Evolutionary conservation across 2,888 invertebrate species (phyloP).

Genomic region (Eumacrocentrus americanus): DNA sequence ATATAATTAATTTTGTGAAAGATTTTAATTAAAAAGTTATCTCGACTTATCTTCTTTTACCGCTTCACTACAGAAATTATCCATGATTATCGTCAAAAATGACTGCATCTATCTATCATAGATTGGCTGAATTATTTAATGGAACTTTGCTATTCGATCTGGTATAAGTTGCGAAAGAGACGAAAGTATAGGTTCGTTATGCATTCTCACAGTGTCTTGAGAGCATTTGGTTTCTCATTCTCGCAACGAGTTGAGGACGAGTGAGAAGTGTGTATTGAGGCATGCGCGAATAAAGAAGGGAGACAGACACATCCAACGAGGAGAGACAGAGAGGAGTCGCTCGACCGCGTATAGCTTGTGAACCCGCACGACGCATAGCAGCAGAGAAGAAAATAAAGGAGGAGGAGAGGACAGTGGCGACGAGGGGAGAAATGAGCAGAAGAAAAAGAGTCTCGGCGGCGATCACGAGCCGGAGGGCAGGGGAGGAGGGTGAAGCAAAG

Average conservation of each 20-base stretch:
- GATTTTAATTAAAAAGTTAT: too few species aligned
- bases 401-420: slow-evolving; percentile 42
- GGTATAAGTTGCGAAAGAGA: neutral
- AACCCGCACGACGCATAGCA: slow-evolving; percentile 14
- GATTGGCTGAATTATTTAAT: too few species aligned
- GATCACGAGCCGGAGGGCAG: slow-evolving; percentile 10
- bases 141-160: neutral
- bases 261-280: too few species aligned
- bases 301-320: slow-evolving; percentile 2
- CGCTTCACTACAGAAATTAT: too few species aligned
- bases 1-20: too few species aligned
- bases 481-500: slow-evolving; percentile 3
- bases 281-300: slow-evolving; percentile 17
- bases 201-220: neutral
- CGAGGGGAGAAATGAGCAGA: slow-evolving; percentile 37
- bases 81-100: neutral
- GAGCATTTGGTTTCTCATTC: neutral
- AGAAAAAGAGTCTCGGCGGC: slow-evolving; percentile 5
- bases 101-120: neutral
- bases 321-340: neutral
- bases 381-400: slow-evolving; percentile 22
- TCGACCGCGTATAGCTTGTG: slow-evolving; percentile 9
- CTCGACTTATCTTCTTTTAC: too few species aligned
- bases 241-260: slow-evolving; percentile 5
- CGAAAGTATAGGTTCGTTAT: neutral